phyloP scores from a whole-genome alignment of 2,888 invertebrate genomes.

The Drosophila ezoana region DNA sequence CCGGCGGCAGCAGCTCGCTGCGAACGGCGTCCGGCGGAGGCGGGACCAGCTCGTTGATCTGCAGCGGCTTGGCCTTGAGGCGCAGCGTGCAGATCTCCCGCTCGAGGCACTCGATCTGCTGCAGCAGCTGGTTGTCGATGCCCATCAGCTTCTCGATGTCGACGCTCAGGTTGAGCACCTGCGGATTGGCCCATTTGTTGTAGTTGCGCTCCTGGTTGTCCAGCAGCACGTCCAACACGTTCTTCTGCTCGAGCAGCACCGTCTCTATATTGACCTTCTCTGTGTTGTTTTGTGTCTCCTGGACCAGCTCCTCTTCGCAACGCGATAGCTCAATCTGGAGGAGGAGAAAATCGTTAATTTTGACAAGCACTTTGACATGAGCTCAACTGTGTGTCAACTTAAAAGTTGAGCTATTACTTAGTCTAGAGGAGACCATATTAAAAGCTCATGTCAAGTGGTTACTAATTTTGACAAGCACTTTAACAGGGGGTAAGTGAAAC shows the following conservation, averaged over 20 bases:
- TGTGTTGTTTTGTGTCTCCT: conserved; percentile 86
- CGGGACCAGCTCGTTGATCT: conserved; percentile 65
- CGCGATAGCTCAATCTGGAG: conserved; percentile 57
- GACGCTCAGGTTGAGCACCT: conserved; percentile 63
- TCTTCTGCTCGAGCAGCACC: conserved; percentile 86
- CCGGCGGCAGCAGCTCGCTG: conserved; percentile 60
- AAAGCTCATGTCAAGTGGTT: no score
- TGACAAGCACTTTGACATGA: neutral
- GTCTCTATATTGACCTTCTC: conserved; percentile 86
- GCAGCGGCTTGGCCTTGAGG: conserved; percentile 82
- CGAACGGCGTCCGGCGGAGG: conserved; percentile 22
- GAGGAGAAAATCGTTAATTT: neutral
- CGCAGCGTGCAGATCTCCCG: conserved; percentile 82
- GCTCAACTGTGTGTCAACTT: no score
- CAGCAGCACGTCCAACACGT: conserved; percentile 85
- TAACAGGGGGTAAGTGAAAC: neutral
- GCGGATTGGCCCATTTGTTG: conserved; percentile 70
- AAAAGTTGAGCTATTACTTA: no score
- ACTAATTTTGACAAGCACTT: neutral
- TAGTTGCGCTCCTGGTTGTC: conserved; percentile 82
- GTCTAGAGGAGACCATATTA: no score
- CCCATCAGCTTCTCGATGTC: conserved; percentile 81
- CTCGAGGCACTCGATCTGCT: conserved; percentile 85
- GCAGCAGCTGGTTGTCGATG: conserved; percentile 84
- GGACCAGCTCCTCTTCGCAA: conserved; percentile 84